Base-by-base conservation (phyloP, 2,797 vertebrate species). In the Takifugu ocellatus region DNA sequence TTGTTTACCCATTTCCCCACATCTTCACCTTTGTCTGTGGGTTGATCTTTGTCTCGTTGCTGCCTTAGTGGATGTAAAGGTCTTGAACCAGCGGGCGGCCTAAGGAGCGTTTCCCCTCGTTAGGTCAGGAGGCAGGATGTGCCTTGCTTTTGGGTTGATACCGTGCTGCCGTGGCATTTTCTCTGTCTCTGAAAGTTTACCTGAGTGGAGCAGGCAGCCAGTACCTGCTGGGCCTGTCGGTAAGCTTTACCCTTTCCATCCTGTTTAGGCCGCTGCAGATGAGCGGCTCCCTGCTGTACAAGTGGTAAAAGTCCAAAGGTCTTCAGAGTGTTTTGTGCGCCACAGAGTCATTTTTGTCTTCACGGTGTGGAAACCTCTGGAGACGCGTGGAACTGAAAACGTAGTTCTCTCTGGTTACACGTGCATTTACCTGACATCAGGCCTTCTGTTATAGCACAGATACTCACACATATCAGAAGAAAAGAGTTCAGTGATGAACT, bases 61-160 rank as follows among this genome's bases (percentile, higher is more conserved):
- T 60, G 56, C 2, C 21, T 26, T 61, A 39, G 53, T 26, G 3
- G 56, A 58, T 5, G n/a, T 24, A 49, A 26, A 47, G 65, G 63
- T 63, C 56, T 56, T 31, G n/a, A 58, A 56, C 42, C 68, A 75
- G 72, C 76, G 65, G 70, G 75, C 61, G 59, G 31, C 74, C 74
- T 78, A 66, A 56, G 64, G 60, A 74, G 66, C 33, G 49, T 33
- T 77, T 72, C 63, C 49, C 43, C 54, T 25, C 14, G 17, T 48
- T 66, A 67, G 76, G 72, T 68, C 68, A 63, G 58, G 36, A 39
- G 57, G 81, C 61, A 59, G 27, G 45, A 21, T 70, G 62, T 68
- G 78, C 63, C 71, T 60, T 36, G 29, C n/a, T 26, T 51, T 49
- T 15, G 2, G 50, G 64, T 65, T 59, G 61, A 70, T 56, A 26